Base-by-base conservation (phyloP, 2,797 vertebrate genomes). In the Paratrypauchen microcephalus region DNA sequence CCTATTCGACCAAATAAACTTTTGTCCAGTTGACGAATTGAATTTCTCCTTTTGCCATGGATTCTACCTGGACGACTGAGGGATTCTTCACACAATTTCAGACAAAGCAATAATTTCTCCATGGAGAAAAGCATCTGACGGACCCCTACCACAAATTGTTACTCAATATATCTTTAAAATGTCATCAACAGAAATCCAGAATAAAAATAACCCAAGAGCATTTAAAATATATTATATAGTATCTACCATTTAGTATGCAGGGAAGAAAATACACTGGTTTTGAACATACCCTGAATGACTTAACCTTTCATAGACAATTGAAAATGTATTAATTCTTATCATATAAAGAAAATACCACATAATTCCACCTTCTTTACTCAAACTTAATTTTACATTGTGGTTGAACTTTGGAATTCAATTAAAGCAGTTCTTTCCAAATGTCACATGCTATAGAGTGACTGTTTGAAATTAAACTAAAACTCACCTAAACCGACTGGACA, bases 361-460 rank as follows among this genome's bases (percentile, higher is more conserved):
- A 15, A 57, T 57, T 57, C 1, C 55, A 57, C 6, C 16, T 28
- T 57, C 8, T 26, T 26, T 57, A 16, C 4, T 28, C 24, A 57
- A 28, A 57, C 55, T 26, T 57, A 57, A 57, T 57, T 57, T 57
- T 28, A 28, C 55, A 57, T 4, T 28, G 4, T 12, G 55, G 24
- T 12, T 59, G 57, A 59, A 59, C 57, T 59, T 59, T 36, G 36
- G 18, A 59, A 59, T 59, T 59, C 26, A 59, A 62, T 41, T 41
- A 21, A 15, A 23, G 2, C 21, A 15, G 24, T 41, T 24, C 41
- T 48, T 18, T 47, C 6, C 26, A 47, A 48, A 64, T 64, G 39
- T 21, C 62, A 61, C 23, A 15, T 62, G 36, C 21, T 62, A 36
- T 9, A 45, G 57, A 11, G 2, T 23, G 16, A 63, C 39, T 26